Base-by-base conservation (phyloP, 2,888 invertebrate species). In the Leistus spinibarbis region DNA sequence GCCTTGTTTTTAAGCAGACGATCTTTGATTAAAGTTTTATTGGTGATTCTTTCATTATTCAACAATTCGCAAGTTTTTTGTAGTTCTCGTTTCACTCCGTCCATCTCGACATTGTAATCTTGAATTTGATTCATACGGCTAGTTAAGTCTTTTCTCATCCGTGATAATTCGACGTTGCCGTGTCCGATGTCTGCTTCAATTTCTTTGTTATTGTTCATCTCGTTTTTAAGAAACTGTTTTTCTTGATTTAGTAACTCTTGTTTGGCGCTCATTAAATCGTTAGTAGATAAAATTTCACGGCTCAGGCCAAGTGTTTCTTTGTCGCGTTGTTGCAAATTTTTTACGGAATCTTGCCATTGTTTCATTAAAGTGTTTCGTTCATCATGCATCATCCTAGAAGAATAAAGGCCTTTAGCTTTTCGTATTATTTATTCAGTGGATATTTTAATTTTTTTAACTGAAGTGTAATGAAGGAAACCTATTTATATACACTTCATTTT, bases 261-360 rank as follows among this genome's bases (percentile, higher is more conserved):
- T 71, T 88, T 82, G 22, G 87, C 86, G 76, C 86, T 79, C 0
- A 85, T 81, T 7, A 81, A 74, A 19, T 81, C 81, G 7, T 82
- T 80, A 0, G 77, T 75, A 40, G 79, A 77, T 10, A 77, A 22
- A 23, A 81, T 78, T 86, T 86, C 90, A 87, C 77, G 87, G 83
- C 80, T 87, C 82, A 82, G 79, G 16, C 82, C 80, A 62, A 89
- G 86, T 73, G 93, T 93, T 62, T 91, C 91, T 4, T 86, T 86
- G 80, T 94, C 93, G 0, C 93, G 88, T 80, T 92, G 91, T 20
- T 91, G 88, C 79, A 94, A 85, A 80, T 92, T 90, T 76, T 89
- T 88, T 0, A 93, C 91, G 1, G 93, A 90, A 57, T 88, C 88
- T 64, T 92, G 90, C 94, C 94, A 94, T 80, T 92, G 93, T 1